These are phyloP conservation scores for Hirtodrosophila trivittata DNA, from an alignment of 2,888 invertebrate species.

Conservation along the genomic window DNA sequence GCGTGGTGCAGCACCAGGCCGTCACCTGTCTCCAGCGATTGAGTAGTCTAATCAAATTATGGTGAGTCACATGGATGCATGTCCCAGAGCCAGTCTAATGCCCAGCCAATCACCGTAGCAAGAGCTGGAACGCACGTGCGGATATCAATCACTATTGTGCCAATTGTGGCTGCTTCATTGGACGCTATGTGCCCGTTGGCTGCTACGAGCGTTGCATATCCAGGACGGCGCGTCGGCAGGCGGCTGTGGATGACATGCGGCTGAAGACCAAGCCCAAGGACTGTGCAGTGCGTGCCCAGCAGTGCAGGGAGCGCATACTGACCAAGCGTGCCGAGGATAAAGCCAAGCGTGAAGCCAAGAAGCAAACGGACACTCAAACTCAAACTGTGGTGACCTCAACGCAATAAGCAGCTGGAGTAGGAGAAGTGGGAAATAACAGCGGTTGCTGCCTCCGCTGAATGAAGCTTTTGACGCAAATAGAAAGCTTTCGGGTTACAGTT, in stretches of 20 bases:
- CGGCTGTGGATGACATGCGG: slow-evolving; percentile 67
- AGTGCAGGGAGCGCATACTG: slow-evolving; percentile 55
- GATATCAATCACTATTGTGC: slow-evolving; percentile 82
- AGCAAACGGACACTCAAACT: not conserved
- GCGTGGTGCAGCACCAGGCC: slow-evolving; percentile 71
- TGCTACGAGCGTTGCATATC: slow-evolving; percentile 75
- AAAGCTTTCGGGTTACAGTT: slow-evolving; percentile 33
- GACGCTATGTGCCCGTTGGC: slow-evolving; percentile 67
- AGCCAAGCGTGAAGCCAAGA: slow-evolving; percentile 15
- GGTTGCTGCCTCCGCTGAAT: slow-evolving; percentile 45
- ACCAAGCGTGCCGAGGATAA: slow-evolving; percentile 55
- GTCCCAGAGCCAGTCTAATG: not conserved
- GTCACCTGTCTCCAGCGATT: slow-evolving; percentile 77
- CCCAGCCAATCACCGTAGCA: slow-evolving; percentile 45
- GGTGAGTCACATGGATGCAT: slow-evolving; percentile 45
- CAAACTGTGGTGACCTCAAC: slow-evolving; percentile 31
- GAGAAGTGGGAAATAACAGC: not conserved
- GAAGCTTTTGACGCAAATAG: slow-evolving; percentile 12
- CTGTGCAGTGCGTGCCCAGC: slow-evolving; percentile 72
- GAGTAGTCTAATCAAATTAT: slow-evolving; percentile 62
- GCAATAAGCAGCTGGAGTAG: slow-evolving; percentile 5
- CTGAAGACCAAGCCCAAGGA: slow-evolving; percentile 71
- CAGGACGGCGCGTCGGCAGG: slow-evolving; percentile 66
- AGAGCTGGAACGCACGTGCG: slow-evolving; percentile 69
- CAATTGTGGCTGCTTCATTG: slow-evolving; percentile 82